Evolutionary conservation across 1,140 invertebrate species (phyloP).

Genomic region (Drosophila seguyi): DNA sequence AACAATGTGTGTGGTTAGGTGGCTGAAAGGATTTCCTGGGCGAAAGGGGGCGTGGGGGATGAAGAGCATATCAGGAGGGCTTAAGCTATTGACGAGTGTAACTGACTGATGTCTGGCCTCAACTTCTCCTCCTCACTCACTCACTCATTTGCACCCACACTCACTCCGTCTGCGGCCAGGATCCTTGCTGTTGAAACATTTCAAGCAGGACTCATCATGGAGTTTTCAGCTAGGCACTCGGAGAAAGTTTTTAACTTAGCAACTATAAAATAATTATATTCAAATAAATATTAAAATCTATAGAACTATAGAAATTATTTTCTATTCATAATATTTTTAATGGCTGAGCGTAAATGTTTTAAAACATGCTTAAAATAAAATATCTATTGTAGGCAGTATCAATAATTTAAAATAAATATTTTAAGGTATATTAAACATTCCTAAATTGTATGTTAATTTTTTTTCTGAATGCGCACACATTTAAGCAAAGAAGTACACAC

Average conservation of each 20-base stretch:
- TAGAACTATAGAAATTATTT: no score
- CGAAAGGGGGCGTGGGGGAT: background rate
- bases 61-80: conserved; percentile 3
- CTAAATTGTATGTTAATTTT: background rate
- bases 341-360: no score
- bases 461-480: conserved; percentile 16
- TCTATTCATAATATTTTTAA: no score
- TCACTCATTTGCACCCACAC: conserved; percentile 9
- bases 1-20: conserved; percentile 49
- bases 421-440: no score
- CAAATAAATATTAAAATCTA: background rate
- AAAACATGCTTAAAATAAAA: background rate
- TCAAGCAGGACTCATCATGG: conserved; percentile 16
- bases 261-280: background rate
- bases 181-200: conserved; percentile 67
- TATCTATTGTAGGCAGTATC: background rate
- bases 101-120: conserved; percentile 23
- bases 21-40: conserved; percentile 14
- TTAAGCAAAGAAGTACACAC: conserved; percentile 28
- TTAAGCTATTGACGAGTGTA: conserved; percentile 40
- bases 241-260: background rate
- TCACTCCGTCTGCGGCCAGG: conserved; percentile 33
- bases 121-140: conserved; percentile 3
- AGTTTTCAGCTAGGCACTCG: conserved; percentile 4
- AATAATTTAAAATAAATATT: background rate